Evolutionary conservation across 2,888 invertebrate species (phyloP).

Genomic region (Conus canariensis): DNA sequence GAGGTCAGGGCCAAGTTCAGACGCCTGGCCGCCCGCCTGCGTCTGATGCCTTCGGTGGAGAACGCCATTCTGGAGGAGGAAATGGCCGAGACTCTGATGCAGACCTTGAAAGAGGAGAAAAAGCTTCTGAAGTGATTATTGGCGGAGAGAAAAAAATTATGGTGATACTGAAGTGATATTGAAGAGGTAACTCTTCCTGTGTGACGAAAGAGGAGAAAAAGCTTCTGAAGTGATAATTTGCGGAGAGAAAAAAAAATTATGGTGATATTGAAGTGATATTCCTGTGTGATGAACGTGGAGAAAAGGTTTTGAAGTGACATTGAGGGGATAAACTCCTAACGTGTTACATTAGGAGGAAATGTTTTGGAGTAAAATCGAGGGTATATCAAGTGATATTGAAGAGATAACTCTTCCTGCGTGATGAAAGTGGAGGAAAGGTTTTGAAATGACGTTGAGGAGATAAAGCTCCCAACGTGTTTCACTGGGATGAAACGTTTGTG

Average conservation of each 20-base stretch:
- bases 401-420: no score
- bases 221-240: background rate
- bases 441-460: no score
- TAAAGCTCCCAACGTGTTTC: no score
- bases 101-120: constrained; percentile 7
- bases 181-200: background rate
- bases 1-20: constrained; percentile 73
- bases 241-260: background rate
- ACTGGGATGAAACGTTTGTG: no score
- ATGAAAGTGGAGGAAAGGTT: no score
- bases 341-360: no score
- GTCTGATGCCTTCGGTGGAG: constrained; percentile 49
- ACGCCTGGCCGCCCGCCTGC: constrained; percentile 73
- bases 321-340: no score
- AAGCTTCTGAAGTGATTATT: background rate
- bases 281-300: no score
- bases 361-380: no score
- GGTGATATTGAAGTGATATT: background rate
- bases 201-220: background rate
- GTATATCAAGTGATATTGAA: background rate
- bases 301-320: no score
- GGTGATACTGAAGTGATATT: background rate
- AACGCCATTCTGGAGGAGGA: background rate
- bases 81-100: background rate
- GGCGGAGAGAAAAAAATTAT: background rate